A percentile compares a stretch with the other conserved stretches of the same genome.
These are phyloP conservation scores for Agrilus biguttatus DNA, from an alignment of 2,888 invertebrate species.

Conservation along the genomic window DNA sequence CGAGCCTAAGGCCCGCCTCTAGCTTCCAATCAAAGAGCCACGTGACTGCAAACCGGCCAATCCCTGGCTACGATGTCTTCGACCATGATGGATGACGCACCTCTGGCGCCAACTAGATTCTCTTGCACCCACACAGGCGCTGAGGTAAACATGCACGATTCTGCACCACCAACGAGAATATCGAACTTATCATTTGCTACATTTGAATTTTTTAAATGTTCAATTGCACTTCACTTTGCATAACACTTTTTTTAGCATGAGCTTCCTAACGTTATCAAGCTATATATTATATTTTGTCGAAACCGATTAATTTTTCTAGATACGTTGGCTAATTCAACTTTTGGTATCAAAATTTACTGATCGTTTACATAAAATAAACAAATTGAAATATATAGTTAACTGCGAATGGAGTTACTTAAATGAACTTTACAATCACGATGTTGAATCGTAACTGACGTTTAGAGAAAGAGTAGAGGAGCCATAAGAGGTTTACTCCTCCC, in stretches of 20 bases:
- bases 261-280: no score
- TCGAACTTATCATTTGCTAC: no score
- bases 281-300: no score
- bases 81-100: slow-evolving; percentile 45
- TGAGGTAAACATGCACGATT: slow-evolving; percentile 9
- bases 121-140: slow-evolving; percentile 12
- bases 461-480: slow-evolving; percentile 20
- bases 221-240: neutral
- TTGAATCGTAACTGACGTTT: slow-evolving; percentile 21
- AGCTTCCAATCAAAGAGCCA: slow-evolving; percentile 46
- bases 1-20: slow-evolving; percentile 36
- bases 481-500: slow-evolving; percentile 26
- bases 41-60: slow-evolving; percentile 42
- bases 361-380: no score
- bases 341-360: no score
- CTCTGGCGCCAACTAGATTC: slow-evolving; percentile 19
- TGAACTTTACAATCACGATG: slow-evolving; percentile 10
- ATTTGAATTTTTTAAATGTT: no score
- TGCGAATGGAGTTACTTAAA: neutral
- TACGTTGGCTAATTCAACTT: no score
- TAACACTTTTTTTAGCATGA: neutral
- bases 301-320: no score
- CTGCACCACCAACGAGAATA: no score
- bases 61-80: slow-evolving; percentile 32
- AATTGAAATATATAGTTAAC: no score